Evolutionary conservation across 2,113 vertebrate genomes (phyloP).

Genomic region (Tychaedon coryphoeus): DNA sequence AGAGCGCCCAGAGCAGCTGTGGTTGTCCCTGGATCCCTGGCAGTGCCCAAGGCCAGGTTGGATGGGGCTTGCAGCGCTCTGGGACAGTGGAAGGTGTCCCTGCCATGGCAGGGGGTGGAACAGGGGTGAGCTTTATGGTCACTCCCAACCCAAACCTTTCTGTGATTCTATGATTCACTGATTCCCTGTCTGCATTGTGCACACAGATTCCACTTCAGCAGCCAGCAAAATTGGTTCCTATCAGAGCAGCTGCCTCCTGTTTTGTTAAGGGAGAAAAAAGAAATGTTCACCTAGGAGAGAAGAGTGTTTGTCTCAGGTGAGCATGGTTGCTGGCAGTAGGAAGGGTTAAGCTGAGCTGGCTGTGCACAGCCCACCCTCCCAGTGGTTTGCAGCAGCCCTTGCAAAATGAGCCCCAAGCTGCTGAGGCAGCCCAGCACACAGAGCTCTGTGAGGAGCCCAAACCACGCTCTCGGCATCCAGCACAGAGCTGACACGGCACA

Average conservation of each 20-base stretch:
- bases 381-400: neutral
- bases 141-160: neutral
- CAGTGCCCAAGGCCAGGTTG: rapidly evolving
- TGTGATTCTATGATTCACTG: neutral
- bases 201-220: neutral
- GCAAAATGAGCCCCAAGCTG: neutral
- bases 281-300: neutral
- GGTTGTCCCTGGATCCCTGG: neutral
- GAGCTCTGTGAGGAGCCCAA: neutral
- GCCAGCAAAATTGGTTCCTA: neutral
- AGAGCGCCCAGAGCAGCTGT: neutral
- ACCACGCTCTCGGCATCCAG: rapidly evolving
- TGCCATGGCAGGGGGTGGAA: neutral
- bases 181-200: neutral
- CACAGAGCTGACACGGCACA: neutral
- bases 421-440: neutral
- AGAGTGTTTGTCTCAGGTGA: neutral
- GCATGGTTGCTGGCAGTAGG: neutral
- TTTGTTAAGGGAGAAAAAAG: neutral
- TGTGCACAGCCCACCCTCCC: neutral
- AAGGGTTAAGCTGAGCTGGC: neutral
- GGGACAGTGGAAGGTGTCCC: neutral
- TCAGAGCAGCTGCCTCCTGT: neutral
- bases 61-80: rapidly evolving
- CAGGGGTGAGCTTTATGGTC: neutral